Conservation (phyloP, 2,113 vertebrate species). For the Spheniscus mendiculus region DNA sequence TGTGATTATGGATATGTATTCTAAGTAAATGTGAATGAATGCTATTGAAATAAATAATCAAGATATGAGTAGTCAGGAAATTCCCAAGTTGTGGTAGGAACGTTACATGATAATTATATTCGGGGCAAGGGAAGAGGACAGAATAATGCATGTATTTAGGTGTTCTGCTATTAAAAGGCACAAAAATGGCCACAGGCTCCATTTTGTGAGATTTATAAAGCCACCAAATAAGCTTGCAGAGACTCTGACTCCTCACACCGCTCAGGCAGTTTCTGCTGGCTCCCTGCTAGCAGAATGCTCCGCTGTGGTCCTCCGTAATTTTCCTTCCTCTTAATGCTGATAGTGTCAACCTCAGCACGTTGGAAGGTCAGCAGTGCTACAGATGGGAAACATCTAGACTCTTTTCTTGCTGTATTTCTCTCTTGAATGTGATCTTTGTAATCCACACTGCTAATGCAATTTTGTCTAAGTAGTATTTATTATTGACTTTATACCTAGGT, state of each 20-base stretch:
- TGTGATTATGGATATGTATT: neutral
- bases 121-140: neutral
- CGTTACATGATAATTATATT: neutral
- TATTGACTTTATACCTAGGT: slow-evolving; percentile 39
- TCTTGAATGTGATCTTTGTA: neutral
- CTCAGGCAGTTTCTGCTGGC: neutral
- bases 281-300: neutral
- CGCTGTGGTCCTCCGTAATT: neutral
- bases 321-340: neutral
- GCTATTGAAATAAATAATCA: neutral
- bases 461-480: neutral
- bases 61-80: neutral
- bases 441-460: neutral
- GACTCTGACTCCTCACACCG: neutral
- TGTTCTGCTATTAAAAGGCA: neutral
- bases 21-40: neutral
- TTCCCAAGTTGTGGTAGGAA: neutral
- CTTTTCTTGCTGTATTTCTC: neutral
- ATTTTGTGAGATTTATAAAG: neutral
- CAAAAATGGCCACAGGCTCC: neutral
- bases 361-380: neutral
- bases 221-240: neutral
- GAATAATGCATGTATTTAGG: neutral
- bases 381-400: neutral
- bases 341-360: neutral